Evolutionary conservation across 2,888 invertebrate species (phyloP).

Genomic region (Netelia melanura): DNA sequence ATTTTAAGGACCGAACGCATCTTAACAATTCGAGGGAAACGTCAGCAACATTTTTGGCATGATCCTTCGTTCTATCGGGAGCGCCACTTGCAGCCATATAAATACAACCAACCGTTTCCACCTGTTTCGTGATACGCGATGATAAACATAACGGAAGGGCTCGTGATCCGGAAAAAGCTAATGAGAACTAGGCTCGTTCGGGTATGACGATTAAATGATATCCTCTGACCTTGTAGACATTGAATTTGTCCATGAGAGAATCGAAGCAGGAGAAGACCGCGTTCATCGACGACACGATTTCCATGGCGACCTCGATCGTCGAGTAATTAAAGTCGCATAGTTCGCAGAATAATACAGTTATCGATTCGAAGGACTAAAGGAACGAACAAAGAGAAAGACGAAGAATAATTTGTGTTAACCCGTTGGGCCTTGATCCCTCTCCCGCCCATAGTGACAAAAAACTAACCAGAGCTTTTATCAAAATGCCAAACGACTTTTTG

Average conservation of each 20-base stretch:
- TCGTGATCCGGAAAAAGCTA: too few relatives aligned
- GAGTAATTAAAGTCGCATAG: slow-evolving; percentile 88
- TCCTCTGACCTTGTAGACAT: slow-evolving; percentile 92
- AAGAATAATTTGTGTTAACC: background rate
- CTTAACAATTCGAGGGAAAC: slow-evolving; percentile 91
- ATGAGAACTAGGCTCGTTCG: too few relatives aligned
- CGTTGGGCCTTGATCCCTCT: background rate
- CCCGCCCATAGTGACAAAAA: too few relatives aligned
- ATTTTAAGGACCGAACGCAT: slow-evolving; percentile 88
- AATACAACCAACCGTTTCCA: slow-evolving; percentile 96
- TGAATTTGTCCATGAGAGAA: slow-evolving; percentile 92
- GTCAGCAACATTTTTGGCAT: slow-evolving; percentile 92
- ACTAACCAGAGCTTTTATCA: background rate
- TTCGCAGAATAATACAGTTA: slow-evolving; percentile 93
- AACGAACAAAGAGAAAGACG: slow-evolving; percentile 70
- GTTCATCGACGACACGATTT: slow-evolving; percentile 94
- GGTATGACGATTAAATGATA: background rate
- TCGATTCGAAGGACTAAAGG: slow-evolving; percentile 90
- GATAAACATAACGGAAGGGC: too few relatives aligned
- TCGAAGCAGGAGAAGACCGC: slow-evolving; percentile 95
- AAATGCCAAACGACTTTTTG: background rate
- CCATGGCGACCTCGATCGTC: slow-evolving; percentile 89
- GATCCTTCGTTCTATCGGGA: slow-evolving; percentile 90
- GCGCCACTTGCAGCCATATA: slow-evolving; percentile 97
- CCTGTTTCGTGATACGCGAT: slow-evolving; percentile 85